A percentile compares a stretch with the other conserved stretches of the same genome.
Conservation (phyloP, 2,888 invertebrate genomes). For the Chironomus tentans region DNA sequence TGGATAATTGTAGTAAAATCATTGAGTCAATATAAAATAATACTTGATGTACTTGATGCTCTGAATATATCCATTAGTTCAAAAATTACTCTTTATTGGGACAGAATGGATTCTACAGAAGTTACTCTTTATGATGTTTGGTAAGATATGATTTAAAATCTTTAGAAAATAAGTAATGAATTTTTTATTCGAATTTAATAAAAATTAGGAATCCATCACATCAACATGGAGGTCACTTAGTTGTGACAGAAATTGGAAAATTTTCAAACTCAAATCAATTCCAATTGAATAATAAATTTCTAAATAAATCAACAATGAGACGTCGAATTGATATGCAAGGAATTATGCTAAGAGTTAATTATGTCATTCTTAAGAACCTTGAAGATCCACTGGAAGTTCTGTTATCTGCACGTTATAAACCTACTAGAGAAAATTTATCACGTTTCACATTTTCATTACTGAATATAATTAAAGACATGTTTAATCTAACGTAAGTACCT, state of each 20-base stretch:
- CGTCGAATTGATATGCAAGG: conserved; percentile 48
- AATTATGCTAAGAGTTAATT: conserved; percentile 46
- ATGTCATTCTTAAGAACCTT: conserved; percentile 46
- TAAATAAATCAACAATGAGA: conserved; percentile 36
- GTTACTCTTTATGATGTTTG: neutral
- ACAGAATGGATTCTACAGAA: too few species aligned
- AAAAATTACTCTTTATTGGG: neutral
- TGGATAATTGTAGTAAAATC: conserved; percentile 39
- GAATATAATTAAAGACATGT: conserved; percentile 52
- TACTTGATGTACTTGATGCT: neutral
- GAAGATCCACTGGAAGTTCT: conserved; percentile 46
- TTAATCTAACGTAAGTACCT: conserved; percentile 56
- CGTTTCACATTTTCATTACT: conserved; percentile 53
- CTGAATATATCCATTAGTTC: neutral
- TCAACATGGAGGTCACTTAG: conserved; percentile 45
- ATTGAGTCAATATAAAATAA: neutral
- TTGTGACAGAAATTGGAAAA: conserved; percentile 44
- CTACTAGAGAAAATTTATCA: conserved; percentile 53
- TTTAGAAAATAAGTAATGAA: too few species aligned
- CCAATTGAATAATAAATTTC: conserved; percentile 31
- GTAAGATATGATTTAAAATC: too few species aligned
- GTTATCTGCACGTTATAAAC: conserved; percentile 44
- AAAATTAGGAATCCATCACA: conserved; percentile 47
- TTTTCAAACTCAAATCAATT: conserved; percentile 40
- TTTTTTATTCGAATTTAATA: too few species aligned